These are phyloP conservation scores for Gymnopithys bicolor DNA, from an alignment of 2,797 vertebrate genomes.

Conservation along the genomic window DNA sequence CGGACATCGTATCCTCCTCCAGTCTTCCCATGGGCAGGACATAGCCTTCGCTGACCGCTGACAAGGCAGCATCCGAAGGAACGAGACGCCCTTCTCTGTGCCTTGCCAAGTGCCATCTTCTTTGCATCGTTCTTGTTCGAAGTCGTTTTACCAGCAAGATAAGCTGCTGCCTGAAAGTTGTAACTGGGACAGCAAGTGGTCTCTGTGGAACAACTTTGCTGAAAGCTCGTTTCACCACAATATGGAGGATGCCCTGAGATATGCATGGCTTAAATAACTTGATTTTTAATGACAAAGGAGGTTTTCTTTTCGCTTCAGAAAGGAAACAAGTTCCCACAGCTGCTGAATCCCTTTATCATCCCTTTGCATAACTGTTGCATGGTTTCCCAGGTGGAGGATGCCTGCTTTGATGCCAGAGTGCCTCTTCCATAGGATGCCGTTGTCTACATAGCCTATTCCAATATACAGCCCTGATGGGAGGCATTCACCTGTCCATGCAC, in stretches of 20 bases:
- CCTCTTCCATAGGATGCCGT: background rate
- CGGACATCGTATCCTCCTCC: accelerated
- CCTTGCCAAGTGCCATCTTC: background rate
- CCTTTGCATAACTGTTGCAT: background rate
- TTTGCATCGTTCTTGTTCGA: background rate
- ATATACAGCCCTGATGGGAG: background rate
- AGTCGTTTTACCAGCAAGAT: background rate
- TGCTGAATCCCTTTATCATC: background rate
- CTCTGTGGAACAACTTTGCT: background rate
- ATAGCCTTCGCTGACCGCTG: background rate
- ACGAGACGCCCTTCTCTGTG: accelerated
- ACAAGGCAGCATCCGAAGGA: background rate
- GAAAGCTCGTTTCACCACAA: background rate
- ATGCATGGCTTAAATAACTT: background rate
- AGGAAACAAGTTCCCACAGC: background rate
- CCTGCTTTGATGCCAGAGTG: background rate
- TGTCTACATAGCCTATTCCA: background rate
- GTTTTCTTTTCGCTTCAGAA: background rate
- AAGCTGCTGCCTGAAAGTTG: background rate
- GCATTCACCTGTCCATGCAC: background rate
- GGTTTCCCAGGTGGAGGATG: background rate
- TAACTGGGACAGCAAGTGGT: background rate
- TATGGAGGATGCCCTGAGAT: background rate
- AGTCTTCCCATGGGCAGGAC: accelerated
- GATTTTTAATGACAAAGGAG: background rate